Percentiles rank a stretch among this genome's conserved stretches.
Conservation (phyloP, 2,797 vertebrate genomes). For the Lagodon rhomboides region DNA sequence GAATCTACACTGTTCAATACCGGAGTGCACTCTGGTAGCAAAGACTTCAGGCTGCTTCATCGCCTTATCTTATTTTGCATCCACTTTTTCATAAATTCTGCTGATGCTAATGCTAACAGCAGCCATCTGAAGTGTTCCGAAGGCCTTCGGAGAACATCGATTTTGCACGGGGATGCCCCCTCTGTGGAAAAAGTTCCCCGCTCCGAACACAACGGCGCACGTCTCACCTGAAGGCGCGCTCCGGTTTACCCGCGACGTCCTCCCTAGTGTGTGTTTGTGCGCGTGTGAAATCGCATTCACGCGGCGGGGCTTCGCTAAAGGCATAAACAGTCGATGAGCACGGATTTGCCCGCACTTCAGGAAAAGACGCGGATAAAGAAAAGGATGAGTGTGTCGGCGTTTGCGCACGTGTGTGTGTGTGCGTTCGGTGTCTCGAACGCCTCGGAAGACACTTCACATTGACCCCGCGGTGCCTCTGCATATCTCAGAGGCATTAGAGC, state of each 20-base stretch:
- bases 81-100: neutral
- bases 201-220: conserved; percentile 48
- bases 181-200: neutral
- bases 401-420: conserved; percentile 53
- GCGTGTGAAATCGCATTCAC: conserved; percentile 62
- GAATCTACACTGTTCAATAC: conserved; percentile 69
- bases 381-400: conserved; percentile 71
- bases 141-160: neutral
- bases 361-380: conserved; percentile 63
- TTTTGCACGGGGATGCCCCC: conserved; percentile 4
- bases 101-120: neutral
- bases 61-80: conserved; percentile 13
- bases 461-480: conserved; percentile 75
- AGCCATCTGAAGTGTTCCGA: neutral
- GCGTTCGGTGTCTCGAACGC: conserved; percentile 49
- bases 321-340: conserved; percentile 77
- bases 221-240: conserved; percentile 47
- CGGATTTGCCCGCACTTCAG: conserved; percentile 79
- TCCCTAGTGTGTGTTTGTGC: conserved; percentile 17
- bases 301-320: conserved; percentile 66
- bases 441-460: conserved; percentile 66
- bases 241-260: conserved; percentile 37
- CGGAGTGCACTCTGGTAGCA: conserved; percentile 34
- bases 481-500: conserved; percentile 75
- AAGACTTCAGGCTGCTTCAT: conserved; percentile 16